These are phyloP conservation scores for Ophioderma brevispina DNA, from an alignment of 35 echinoderm and acorn worm species.

Conservation along the genomic window DNA sequence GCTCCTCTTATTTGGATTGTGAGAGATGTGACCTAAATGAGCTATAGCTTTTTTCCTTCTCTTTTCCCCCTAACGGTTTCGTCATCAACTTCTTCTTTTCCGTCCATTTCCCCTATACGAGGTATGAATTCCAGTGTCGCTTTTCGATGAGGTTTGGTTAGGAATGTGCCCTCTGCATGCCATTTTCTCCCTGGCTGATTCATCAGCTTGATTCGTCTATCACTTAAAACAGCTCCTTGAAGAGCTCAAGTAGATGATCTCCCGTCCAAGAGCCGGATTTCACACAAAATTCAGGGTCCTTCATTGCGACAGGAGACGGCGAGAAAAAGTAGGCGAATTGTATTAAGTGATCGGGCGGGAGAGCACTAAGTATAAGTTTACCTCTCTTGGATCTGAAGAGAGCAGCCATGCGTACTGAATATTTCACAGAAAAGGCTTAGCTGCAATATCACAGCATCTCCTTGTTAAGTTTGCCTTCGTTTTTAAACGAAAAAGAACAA, in stretches of 20 bases:
- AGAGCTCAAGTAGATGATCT: slow-evolving; percentile 5
- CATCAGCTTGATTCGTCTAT: background rate
- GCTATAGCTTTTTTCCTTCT: background rate
- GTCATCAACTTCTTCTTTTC: too few relatives aligned
- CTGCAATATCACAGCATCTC: too few relatives aligned
- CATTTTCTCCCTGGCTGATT: background rate
- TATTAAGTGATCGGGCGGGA: background rate
- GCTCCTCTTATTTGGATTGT: slow-evolving; percentile 15
- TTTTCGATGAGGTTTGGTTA: background rate
- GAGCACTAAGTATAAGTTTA: background rate
- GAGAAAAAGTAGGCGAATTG: background rate
- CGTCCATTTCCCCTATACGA: background rate
- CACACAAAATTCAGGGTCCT: background rate
- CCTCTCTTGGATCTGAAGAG: background rate
- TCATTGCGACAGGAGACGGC: background rate
- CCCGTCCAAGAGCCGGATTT: slow-evolving; percentile 3
- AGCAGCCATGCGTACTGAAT: background rate
- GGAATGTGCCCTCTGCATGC: background rate
- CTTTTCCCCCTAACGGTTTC: too few relatives aligned
- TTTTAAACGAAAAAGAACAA: too few relatives aligned
- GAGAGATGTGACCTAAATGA: background rate
- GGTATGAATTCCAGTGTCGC: slow-evolving; percentile 12
- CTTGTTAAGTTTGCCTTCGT: too few relatives aligned
- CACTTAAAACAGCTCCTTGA: slow-evolving; percentile 10
- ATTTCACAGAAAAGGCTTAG: background rate